Evolutionary conservation across 2,888 invertebrate genomes (phyloP), one percentile per base, ranked within the genome.

Genomic region (Polyploca ridens): DNA sequence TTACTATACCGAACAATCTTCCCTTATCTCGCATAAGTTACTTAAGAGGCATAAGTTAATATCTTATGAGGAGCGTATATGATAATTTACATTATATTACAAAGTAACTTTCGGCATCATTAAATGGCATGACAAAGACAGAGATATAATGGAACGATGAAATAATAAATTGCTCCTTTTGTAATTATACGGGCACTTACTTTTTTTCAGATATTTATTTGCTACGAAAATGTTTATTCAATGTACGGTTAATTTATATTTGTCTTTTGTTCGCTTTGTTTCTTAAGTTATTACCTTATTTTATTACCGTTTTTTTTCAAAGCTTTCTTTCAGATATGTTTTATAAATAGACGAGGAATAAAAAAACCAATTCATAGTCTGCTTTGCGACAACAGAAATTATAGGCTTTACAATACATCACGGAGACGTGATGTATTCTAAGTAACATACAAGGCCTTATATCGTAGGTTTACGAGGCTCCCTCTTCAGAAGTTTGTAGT

Each of bases 1-100:
- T 72, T 66, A 65, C 64, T 67, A 71, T 70, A 66, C 68, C 64
- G 54, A 70, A 59, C 67, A 68, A 77, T 71, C 71, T 71, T 66
- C 75, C 62, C 68, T 69, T 73, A 75, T 72, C 69, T 64, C 62
- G 57, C 63, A 44, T 66, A 69, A 66, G 69, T 70, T 66, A 69
- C 64, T 70, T 70, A 65, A 46, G 62, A 62, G 62, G 33, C 65
- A 66, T 14, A 61, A 61, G 60, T 64, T 64, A 61, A 61, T 61
- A 61, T 61, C 61, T 41, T 41, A 14, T 27, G 27, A 61, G 41
- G 16, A 41, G 61, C 8, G 19, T 19, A 54, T 19, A 54, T 19
- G 27, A 44, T 61, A 38, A 41, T 61, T 61, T 61, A 60, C 60
- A 38, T 60, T 60, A 61, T 61, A 61, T 61, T 44, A 33, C 27